phyloP scores from a whole-genome alignment of 2,888 invertebrate genomes.

The Lamellibrachia satsuma region DNA sequence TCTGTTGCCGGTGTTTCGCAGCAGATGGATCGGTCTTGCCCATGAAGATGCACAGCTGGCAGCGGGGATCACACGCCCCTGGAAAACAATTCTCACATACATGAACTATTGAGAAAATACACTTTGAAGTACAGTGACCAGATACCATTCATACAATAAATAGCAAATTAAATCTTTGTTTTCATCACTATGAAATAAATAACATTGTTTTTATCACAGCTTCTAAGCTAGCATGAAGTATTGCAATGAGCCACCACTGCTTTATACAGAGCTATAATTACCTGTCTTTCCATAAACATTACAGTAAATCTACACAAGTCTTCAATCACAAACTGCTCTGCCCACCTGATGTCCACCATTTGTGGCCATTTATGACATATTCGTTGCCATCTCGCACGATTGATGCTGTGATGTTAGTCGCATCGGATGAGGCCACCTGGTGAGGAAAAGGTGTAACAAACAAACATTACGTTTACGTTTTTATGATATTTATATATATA shows the following conservation, averaged over 20 bases:
- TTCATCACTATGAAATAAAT: neutral
- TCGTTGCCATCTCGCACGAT: conserved; percentile 63
- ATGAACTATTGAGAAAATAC: neutral
- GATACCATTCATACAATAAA: neutral
- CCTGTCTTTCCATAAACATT: neutral
- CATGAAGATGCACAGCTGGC: conserved; percentile 67
- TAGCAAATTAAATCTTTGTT: neutral
- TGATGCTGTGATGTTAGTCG: conserved; percentile 67
- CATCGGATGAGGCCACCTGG: conserved; percentile 67
- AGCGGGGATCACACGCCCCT: conserved; percentile 66
- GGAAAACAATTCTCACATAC: conserved; percentile 36
- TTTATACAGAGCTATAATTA: neutral
- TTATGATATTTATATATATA: too few species aligned
- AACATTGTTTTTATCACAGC: too few species aligned
- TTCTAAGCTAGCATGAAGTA: too few species aligned
- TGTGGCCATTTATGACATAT: conserved; percentile 67
- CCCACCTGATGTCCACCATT: conserved; percentile 68
- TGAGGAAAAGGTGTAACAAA: neutral
- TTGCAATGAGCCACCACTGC: too few species aligned
- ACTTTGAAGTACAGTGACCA: neutral
- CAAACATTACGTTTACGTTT: neutral
- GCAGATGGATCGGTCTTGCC: conserved; percentile 64
- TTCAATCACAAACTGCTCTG: neutral
- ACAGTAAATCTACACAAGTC: neutral
- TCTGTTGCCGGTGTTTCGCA: conserved; percentile 64